Base-by-base conservation (phyloP, 2,888 invertebrate genomes). In the Ceraclea dissimilis region DNA sequence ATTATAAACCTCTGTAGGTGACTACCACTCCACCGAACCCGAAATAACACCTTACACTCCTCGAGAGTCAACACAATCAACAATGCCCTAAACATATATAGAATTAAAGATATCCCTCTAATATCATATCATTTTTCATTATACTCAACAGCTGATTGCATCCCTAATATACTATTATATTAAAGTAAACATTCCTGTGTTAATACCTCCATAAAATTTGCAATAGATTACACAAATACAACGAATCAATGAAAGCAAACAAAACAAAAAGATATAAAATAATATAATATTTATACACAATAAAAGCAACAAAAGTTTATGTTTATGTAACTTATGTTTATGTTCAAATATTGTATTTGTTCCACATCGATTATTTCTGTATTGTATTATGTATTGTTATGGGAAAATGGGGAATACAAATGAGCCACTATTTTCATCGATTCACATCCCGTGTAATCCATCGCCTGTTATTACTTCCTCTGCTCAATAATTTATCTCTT, bases 281-380 rank as follows among this genome's bases (percentile, higher is more conserved):
- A 19, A 46, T 11, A 20, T 19, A 19, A 18, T 46, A 19, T 17
- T 46, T 2, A 46, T 19, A 20, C 49, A 22, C 22, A 49, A 55
- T 18, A 47, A 49, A 54, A 55, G 44, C 34, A 34, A 11, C 16
- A 18, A 46, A 44, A 6, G 18, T 47, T 20, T 47, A 13, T 17
- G 5, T 49, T 22, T n/a, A 49, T 49, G 6, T 26, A 13, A n/a
- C n/a, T n/a, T n/a, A 47, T 58, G 57, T 58, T 58, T 58, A 58
- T 54, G 54, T 54, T 51, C 53, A 53, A 58, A 55, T 50, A 56
- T 59, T 61, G 56, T 61, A 54, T 61, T 61, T 61, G 59, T 59
- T 58, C 56, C 60, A 54, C 52, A 52, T 55, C 58, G 60, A 59
- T 59, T 59, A 55, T 54, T 61, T 56, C 26, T 56, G 49, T 53